Conservation (phyloP, 1,140 invertebrate genomes). For the Zophobas morio region DNA sequence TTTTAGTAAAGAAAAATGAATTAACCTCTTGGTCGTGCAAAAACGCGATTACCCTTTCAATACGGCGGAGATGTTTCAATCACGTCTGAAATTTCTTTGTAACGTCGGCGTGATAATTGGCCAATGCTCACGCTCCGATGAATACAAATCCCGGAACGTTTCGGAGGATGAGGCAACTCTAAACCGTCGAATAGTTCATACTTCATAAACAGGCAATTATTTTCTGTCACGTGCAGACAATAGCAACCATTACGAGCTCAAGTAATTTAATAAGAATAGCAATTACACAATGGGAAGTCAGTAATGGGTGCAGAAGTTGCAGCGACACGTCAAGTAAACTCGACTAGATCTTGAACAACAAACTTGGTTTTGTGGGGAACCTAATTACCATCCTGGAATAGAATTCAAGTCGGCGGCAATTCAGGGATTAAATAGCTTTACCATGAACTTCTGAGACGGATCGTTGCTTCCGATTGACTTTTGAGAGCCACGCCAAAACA, state of each 20-base stretch:
- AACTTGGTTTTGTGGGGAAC: constrained; percentile 52
- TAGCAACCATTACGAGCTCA: constrained; percentile 44
- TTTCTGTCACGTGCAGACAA: constrained; percentile 49
- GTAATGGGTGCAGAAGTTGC: constrained; percentile 50
- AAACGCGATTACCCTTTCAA: too few species aligned
- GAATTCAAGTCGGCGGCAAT: constrained; percentile 49
- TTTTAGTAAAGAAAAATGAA: too few species aligned
- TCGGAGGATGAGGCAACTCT: not conserved
- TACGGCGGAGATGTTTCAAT: too few species aligned
- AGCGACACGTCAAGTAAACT: constrained; percentile 53
- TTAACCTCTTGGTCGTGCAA: too few species aligned
- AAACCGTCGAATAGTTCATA: constrained; percentile 7
- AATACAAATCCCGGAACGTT: not conserved
- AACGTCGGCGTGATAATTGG: not conserved
- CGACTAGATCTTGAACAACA: constrained; percentile 50
- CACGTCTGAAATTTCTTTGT: too few species aligned
- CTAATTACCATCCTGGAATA: constrained; percentile 54
- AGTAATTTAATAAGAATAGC: constrained; percentile 52
- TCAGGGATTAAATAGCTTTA: constrained; percentile 50
- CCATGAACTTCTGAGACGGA: constrained; percentile 42
- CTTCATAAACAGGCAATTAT: constrained; percentile 47
- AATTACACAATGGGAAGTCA: constrained; percentile 49
- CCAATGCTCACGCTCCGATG: not conserved
- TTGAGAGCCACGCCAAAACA: not conserved
- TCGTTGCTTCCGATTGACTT: constrained; percentile 46